phyloP scores from a whole-genome alignment of 2,888 invertebrate genomes.

The Drosophila hamatofila region DNA sequence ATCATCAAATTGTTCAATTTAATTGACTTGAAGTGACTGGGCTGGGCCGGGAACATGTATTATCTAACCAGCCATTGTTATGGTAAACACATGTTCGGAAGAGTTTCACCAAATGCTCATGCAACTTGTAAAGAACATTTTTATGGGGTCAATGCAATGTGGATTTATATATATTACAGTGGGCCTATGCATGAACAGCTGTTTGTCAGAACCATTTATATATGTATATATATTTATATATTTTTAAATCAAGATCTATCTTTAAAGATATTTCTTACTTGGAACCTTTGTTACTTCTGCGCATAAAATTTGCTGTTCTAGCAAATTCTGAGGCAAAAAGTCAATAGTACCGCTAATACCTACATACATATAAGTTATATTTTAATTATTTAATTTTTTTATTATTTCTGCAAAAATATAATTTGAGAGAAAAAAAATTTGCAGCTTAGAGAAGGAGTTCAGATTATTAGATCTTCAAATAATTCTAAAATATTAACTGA shows the following conservation, averaged over 20 bases:
- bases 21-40: constrained; percentile 66
- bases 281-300: too few relatives aligned
- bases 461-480: too few relatives aligned
- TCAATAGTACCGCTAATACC: too few relatives aligned
- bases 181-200: background rate
- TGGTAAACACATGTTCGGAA: constrained; percentile 16
- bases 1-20: constrained; percentile 70
- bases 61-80: constrained; percentile 49
- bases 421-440: too few relatives aligned
- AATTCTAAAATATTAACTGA: too few relatives aligned
- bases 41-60: constrained; percentile 34
- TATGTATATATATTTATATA: background rate
- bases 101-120: constrained; percentile 9
- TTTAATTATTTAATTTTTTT: too few relatives aligned
- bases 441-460: too few relatives aligned
- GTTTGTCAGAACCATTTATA: background rate
- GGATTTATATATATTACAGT: background rate
- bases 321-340: background rate
- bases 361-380: too few relatives aligned
- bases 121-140: background rate
- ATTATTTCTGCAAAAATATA: too few relatives aligned
- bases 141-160: background rate
- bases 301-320: too few relatives aligned
- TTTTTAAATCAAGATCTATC: background rate
- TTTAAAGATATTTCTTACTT: background rate